Base-by-base conservation (phyloP, 2,113 vertebrate genomes). In the Hydropotes inermis region DNA sequence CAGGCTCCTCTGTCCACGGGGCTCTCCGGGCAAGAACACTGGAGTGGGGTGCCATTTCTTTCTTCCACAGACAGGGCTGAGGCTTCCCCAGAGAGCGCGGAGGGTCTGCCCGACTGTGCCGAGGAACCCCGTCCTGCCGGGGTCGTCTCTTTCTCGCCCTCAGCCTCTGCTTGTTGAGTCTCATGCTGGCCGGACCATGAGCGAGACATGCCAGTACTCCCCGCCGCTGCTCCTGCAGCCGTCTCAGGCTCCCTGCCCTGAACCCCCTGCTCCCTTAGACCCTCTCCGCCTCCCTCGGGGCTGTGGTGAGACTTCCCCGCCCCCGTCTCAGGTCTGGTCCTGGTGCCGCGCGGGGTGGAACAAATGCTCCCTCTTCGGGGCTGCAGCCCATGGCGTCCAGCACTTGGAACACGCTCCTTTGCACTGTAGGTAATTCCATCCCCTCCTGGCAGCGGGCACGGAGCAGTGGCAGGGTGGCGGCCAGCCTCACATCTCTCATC, bases 91-190 rank as follows among this genome's bases (percentile, higher is more conserved):
- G 89, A 70, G 25, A 1, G 39, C 21, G 7, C 1, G 33, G 52
- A 57, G 5, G 5, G 4, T 25, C 13, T 16, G 21, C 7, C 7
- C 5, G 57, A 36, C 36, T n/a, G 4, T 15, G 27, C 25, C 14
- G 2, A 3, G 30, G 52, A 54, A 45, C 7, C 27, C 25, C 0
- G 1, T 15, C 30, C 21, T 17, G 54, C 13, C 0, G 0, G 5
- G 23, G 7, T 2, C 17, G 33, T 57, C 7, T 27, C n/a, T 23
- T 28, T 30, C 45, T 78, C 4, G 60, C 21, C n/a, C 7, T 13
- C 21, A 2, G 1, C 17, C 17, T 74, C 58, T 54, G 5, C 4
- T 0, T 4, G 1, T 8, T 8, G 0, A 5, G 0, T 21, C 10
- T 13, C 1, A 0, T 2, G 14, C 36, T 7, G 33, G 4, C 13